Evolutionary conservation across 2,797 vertebrate species (phyloP).

Genomic region (Pelobates cultripes): DNA sequence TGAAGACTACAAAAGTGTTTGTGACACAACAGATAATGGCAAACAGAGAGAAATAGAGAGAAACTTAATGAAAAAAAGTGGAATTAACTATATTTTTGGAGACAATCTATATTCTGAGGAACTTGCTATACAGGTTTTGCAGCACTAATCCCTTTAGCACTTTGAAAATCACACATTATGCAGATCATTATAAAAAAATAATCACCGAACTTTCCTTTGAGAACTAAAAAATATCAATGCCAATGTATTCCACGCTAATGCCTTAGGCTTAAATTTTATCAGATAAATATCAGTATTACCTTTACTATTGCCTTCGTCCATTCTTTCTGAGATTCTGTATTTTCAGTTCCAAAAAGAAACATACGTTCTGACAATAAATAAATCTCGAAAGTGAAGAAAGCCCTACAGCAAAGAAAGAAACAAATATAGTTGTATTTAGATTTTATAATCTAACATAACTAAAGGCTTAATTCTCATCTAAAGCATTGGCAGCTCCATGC

Average conservation of each 20-base stretch:
- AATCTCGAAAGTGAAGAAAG: constrained; percentile 90
- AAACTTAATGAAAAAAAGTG: too few species aligned
- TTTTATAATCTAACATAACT: constrained; percentile 50
- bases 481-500: constrained; percentile 23
- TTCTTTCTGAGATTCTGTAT: constrained; percentile 82
- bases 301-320: constrained; percentile 90
- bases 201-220: constrained; percentile 52
- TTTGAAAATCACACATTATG: constrained; percentile 3
- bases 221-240: constrained; percentile 44
- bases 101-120: too few species aligned
- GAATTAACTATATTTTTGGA: too few species aligned
- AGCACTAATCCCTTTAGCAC: constrained; percentile 34
- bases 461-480: constrained; percentile 8
- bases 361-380: constrained; percentile 86
- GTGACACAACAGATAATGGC: too few species aligned
- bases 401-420: constrained; percentile 67
- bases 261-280: constrained; percentile 53
- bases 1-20: too few species aligned
- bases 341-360: constrained; percentile 87
- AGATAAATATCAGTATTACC: constrained; percentile 73
- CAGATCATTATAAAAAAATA: constrained; percentile 18
- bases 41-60: too few species aligned
- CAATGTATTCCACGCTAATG: constrained; percentile 51
- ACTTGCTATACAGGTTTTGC: too few species aligned
- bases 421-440: constrained; percentile 57